phyloP scores from a whole-genome alignment of 2,797 vertebrate species.

The Gallinago solitaria region DNA sequence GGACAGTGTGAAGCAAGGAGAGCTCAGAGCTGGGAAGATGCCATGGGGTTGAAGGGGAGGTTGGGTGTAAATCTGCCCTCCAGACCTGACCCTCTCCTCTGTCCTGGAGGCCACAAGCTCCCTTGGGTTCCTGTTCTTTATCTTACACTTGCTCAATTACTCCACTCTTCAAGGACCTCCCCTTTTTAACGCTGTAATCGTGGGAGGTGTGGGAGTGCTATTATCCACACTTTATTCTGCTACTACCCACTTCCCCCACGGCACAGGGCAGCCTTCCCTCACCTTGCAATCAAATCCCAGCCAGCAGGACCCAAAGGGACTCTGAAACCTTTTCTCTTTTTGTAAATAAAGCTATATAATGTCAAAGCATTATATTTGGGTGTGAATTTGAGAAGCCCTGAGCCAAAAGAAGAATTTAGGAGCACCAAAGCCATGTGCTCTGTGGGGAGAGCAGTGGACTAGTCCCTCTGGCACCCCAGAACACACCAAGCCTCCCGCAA shows the following conservation, averaged over 20 bases:
- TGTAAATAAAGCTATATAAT: not conserved
- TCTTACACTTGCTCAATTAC: not conserved
- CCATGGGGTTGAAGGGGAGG: not conserved
- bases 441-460: not conserved
- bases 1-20: not conserved
- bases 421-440: not conserved
- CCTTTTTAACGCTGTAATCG: not conserved
- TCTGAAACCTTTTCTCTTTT: not conserved
- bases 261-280: not conserved
- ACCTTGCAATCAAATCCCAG: not conserved
- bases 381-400: not conserved
- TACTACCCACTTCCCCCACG: not conserved
- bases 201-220: not conserved
- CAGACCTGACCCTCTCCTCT: not conserved
- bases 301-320: not conserved
- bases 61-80: not conserved
- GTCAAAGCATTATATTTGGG: not conserved
- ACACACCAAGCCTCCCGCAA: not conserved
- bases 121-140: not conserved
- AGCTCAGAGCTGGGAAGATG: not conserved
- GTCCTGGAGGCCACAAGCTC: not conserved
- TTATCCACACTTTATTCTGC: not conserved
- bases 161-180: not conserved
- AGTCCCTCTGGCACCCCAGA: not conserved
- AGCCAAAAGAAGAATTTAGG: not conserved